These are phyloP conservation scores for Spatulosminthurus flaviceps DNA, from an alignment of 2,888 invertebrate genomes.

Conservation along the genomic window DNA sequence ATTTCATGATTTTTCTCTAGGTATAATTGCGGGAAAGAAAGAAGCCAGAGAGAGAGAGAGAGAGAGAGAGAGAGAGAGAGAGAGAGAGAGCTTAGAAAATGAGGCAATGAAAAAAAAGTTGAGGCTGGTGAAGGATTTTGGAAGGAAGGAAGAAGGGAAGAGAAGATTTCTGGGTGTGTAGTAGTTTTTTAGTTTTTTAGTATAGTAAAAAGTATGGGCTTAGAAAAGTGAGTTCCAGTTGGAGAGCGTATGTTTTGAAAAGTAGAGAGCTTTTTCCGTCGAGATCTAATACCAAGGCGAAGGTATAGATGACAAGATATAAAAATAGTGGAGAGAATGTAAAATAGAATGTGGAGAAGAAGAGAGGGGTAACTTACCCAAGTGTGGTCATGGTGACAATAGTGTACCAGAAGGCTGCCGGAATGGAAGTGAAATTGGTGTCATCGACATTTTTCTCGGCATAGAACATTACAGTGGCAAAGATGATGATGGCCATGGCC, in stretches of 20 bases:
- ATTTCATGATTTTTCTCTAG: constrained; percentile 44
- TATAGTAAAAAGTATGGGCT: no score
- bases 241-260: no score
- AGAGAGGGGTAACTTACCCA: constrained; percentile 78
- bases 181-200: no score
- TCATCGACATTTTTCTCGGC: constrained; percentile 98
- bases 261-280: no score
- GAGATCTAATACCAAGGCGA: no score
- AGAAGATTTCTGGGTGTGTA: no score
- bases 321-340: neutral
- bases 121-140: neutral
- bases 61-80: no score
- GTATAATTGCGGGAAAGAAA: constrained; percentile 41
- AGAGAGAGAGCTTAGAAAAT: constrained; percentile 38
- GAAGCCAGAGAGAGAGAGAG: no score
- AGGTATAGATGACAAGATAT: neutral
- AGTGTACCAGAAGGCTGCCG: constrained; percentile 99
- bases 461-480: constrained; percentile 99
- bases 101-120: constrained; percentile 41
- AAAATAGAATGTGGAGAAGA: constrained; percentile 52
- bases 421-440: constrained; percentile 99
- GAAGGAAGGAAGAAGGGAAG: neutral
- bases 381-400: constrained; percentile 99
- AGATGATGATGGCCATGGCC: constrained; percentile 99
- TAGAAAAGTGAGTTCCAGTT: no score